A percentile compares a stretch with the other conserved stretches of the same genome.
Conservation (phyloP, 2,888 invertebrate species). For the Acanthoscelides obtectus region DNA sequence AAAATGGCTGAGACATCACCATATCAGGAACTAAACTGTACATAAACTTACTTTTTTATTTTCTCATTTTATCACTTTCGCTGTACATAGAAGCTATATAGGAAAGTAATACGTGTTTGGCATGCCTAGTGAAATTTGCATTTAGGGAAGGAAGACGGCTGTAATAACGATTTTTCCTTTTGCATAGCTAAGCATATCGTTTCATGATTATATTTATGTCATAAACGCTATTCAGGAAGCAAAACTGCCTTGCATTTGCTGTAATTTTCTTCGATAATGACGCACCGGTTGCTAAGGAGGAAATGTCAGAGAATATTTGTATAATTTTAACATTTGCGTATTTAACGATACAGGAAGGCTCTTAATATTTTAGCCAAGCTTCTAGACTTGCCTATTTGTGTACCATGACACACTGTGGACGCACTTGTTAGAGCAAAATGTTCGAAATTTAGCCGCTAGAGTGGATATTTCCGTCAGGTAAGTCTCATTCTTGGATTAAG, state of each 20-base stretch:
- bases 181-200: neutral
- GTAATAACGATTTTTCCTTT: neutral
- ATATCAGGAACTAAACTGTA: neutral
- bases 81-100: neutral
- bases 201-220: neutral
- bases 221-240: neutral
- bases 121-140: neutral
- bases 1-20: neutral
- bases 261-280: neutral
- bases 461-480: no score
- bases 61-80: neutral
- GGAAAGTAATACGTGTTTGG: neutral
- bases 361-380: no score
- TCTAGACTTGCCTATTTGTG: no score
- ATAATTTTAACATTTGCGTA: no score
- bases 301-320: no score
- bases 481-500: no score
- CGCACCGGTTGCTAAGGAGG: neutral
- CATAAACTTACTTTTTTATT: neutral
- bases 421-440: no score
- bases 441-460: no score
- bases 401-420: no score
- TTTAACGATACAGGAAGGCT: no score
- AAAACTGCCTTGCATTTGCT: neutral
- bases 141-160: neutral